These are phyloP conservation scores for silkworm (Bombyx mori) DNA, from an alignment of 1,140 invertebrate genomes.

Conservation along the genomic window ASM3026992v2 NC_085119.1:6520001-6520500, in stretches of 20 bases:
- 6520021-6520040: constrained; percentile 71
- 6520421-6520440: constrained; percentile 31
- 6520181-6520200: constrained; percentile 62
- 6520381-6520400: constrained; percentile 8
- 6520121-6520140: constrained; percentile 67
- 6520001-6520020: constrained; percentile 73
- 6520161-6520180: constrained; percentile 59
- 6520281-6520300: constrained; percentile 60
- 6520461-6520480: constrained; percentile 23
- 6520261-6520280: constrained; percentile 58
- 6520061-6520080: constrained; percentile 54
- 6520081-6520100: constrained; percentile 68
- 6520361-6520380: constrained; percentile 10
- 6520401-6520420: constrained; percentile 38
- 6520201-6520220: constrained; percentile 43
- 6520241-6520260: constrained; percentile 55
- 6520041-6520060: constrained; percentile 67
- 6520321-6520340: constrained; percentile 41
- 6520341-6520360: constrained; percentile 28
- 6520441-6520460: constrained; percentile 20
- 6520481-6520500: constrained; percentile 37
- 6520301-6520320: constrained; percentile 61
- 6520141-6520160: constrained; percentile 49
- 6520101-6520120: constrained; percentile 57
- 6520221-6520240: constrained; percentile 57